These are phyloP conservation scores for Phasianus colchicus DNA, from an alignment of 2,113 vertebrate genomes.

Conservation along the genomic window DNA sequence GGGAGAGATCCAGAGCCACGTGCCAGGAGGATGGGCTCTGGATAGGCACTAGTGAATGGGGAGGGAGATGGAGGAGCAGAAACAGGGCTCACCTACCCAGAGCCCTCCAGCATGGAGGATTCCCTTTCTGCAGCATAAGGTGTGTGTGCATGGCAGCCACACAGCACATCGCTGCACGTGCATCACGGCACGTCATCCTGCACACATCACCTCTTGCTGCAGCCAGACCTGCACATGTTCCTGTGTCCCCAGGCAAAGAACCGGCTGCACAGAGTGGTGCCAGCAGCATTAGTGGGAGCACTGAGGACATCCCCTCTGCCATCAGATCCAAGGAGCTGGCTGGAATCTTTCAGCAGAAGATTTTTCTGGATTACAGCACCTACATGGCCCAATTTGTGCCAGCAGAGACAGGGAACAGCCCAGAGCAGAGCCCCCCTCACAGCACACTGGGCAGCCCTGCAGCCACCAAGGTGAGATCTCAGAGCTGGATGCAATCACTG, in stretches of 20 bases:
- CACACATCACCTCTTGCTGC: background rate
- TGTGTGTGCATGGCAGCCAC: too few species aligned
- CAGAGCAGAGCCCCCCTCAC: conserved; percentile 67
- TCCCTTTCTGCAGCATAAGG: rapidly evolving
- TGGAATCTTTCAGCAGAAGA: conserved; percentile 59
- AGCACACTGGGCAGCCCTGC: conserved; percentile 75
- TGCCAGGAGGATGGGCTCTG: too few species aligned
- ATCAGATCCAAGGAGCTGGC: conserved; percentile 54
- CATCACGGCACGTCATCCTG: background rate
- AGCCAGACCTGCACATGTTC: background rate
- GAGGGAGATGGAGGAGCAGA: background rate
- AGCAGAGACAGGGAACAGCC: conserved; percentile 43
- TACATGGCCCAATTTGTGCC: conserved; percentile 84
- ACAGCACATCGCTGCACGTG: rapidly evolving
- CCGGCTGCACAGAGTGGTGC: background rate
- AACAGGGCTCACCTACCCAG: background rate
- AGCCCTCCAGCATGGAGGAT: background rate
- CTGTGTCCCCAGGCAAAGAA: background rate
- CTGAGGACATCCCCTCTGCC: conserved; percentile 73
- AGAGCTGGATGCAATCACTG: rapidly evolving
- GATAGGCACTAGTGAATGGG: background rate
- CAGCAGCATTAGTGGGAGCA: conserved; percentile 75
- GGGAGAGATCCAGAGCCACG: rapidly evolving
- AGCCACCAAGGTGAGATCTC: conserved; percentile 5
- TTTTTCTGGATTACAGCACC: conserved; percentile 79